Evolutionary conservation across 2,888 invertebrate genomes (phyloP).

Genomic region (Amiota communis): DNA sequence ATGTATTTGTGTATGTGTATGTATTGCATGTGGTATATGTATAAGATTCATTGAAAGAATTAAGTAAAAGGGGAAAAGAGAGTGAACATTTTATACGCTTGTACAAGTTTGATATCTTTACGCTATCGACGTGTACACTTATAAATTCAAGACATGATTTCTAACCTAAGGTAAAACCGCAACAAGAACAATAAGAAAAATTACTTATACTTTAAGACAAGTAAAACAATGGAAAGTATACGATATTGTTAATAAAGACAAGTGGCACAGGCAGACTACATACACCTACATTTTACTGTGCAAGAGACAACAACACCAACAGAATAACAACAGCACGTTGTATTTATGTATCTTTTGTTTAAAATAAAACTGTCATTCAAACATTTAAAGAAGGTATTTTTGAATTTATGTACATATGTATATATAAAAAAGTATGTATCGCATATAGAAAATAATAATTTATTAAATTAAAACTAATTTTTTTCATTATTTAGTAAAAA

Average conservation of each 20-base stretch:
- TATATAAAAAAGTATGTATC: not conserved
- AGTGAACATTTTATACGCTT: conserved; percentile 38
- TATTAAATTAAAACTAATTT: too few relatives aligned
- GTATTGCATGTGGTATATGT: too few relatives aligned
- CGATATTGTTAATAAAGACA: not conserved
- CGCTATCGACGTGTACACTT: conserved; percentile 42
- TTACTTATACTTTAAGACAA: not conserved
- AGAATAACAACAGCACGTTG: not conserved
- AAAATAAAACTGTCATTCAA: conserved; percentile 11
- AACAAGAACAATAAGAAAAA: conserved; percentile 11
- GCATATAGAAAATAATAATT: too few relatives aligned
- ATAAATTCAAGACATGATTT: conserved; percentile 61
- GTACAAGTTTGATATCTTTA: conserved; percentile 20
- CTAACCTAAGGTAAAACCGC: conserved; percentile 47
- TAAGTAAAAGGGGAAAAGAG: not conserved
- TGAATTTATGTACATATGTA: not conserved
- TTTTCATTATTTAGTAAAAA: too few relatives aligned
- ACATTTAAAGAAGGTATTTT: not conserved
- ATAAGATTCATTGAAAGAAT: too few relatives aligned
- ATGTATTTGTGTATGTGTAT: not conserved
- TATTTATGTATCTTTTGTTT: not conserved
- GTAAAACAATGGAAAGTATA: not conserved
- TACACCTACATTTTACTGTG: too few relatives aligned
- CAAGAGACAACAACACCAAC: too few relatives aligned
- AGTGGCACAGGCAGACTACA: conserved; percentile 37